Percentiles rank a stretch among this genome's conserved stretches.
phyloP scores from a whole-genome alignment of 2,797 vertebrate species.

The Phylloscopus collybita region DNA sequence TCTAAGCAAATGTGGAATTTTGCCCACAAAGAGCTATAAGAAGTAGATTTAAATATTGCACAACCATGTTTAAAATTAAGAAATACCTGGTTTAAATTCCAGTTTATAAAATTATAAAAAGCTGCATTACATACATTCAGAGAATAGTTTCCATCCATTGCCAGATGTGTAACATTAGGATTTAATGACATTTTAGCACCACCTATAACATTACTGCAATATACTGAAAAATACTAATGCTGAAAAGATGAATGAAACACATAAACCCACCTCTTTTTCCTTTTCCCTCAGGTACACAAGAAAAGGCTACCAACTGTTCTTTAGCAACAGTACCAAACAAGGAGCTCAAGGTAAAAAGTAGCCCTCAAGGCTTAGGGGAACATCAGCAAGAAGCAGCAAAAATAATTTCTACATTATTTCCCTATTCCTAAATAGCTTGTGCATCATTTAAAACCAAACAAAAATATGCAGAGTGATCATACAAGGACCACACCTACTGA shows the following conservation, averaged over 20 bases:
- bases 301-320: background rate
- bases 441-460: background rate
- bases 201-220: background rate
- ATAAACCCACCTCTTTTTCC: background rate
- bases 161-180: background rate
- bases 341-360: background rate
- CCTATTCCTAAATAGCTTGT: background rate
- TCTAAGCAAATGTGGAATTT: background rate
- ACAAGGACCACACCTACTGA: background rate
- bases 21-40: background rate
- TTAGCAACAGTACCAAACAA: background rate
- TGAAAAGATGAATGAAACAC: background rate
- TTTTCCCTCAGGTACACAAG: background rate
- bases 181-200: constrained; percentile 10
- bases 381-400: background rate
- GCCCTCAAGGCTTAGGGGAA: background rate
- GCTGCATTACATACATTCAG: background rate
- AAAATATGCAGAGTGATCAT: background rate
- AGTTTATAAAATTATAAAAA: background rate
- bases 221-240: background rate
- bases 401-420: background rate
- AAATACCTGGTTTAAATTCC: background rate
- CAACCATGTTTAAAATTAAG: background rate
- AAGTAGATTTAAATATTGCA: background rate
- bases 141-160: background rate